Conservation (phyloP, 2,113 vertebrate species). For the Alligator sinensis region DNA sequence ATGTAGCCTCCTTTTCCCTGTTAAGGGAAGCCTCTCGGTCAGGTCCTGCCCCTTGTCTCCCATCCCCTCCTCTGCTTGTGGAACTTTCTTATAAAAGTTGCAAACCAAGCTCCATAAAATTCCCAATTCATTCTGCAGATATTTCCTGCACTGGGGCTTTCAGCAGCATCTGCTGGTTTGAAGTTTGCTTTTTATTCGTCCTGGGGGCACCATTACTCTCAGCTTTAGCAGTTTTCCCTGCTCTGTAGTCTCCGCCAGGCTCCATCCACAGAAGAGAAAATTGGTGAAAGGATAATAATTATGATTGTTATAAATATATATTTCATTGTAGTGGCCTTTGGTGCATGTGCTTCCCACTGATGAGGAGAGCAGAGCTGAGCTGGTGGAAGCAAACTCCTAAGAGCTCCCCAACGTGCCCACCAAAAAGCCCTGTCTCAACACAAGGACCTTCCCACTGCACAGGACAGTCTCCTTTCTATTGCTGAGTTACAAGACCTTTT, state of each 20-base stretch:
- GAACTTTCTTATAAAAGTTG: conserved; percentile 72
- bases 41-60: background rate
- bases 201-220: conserved; percentile 82
- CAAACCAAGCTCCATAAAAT: conserved; percentile 73
- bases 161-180: conserved; percentile 85
- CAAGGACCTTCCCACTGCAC: background rate
- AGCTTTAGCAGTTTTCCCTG: conserved; percentile 79
- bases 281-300: conserved; percentile 84
- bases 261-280: conserved; percentile 78
- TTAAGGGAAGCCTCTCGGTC: background rate
- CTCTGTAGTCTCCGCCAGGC: conserved; percentile 80
- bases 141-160: conserved; percentile 83
- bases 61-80: conserved; percentile 51
- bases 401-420: background rate
- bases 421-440: background rate
- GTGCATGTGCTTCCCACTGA: conserved; percentile 46
- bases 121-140: conserved; percentile 81
- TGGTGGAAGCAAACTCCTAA: background rate
- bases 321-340: conserved; percentile 72
- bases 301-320: conserved; percentile 81
- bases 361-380: conserved; percentile 71
- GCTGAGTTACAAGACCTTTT: accelerated
- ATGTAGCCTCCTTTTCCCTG: background rate
- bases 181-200: conserved; percentile 82
- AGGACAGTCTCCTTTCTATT: too few relatives aligned